Conservation (phyloP, 2,888 invertebrate species). For the Callyntrura guangdongensis region DNA sequence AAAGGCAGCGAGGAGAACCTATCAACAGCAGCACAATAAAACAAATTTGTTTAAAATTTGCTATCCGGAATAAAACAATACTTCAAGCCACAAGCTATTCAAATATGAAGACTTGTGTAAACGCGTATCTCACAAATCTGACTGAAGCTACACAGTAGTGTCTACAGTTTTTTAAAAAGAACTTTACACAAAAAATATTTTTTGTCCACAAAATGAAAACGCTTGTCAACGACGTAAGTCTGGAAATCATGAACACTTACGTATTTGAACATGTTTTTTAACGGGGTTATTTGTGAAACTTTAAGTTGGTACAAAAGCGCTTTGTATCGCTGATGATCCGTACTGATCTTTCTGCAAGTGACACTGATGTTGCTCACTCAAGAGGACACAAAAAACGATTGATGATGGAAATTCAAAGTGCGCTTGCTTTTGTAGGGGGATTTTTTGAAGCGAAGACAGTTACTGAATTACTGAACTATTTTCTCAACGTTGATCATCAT, state of each 20-base stretch:
- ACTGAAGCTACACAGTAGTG: no score
- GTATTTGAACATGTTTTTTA: slow-evolving; percentile 82
- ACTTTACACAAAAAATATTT: neutral
- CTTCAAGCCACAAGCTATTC: no score
- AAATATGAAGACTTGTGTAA: no score
- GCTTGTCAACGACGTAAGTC: neutral
- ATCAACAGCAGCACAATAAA: slow-evolving; percentile 53
- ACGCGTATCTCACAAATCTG: no score
- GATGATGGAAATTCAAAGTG: slow-evolving; percentile 74
- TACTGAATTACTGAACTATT: slow-evolving; percentile 64
- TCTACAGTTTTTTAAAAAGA: no score
- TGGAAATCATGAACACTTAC: slow-evolving; percentile 75
- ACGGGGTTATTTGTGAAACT: neutral
- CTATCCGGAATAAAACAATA: slow-evolving; percentile 1
- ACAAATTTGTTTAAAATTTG: slow-evolving; percentile 34
- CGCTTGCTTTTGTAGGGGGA: slow-evolving; percentile 80
- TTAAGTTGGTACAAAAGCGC: neutral
- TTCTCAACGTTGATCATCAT: slow-evolving; percentile 52
- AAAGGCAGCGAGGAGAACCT: slow-evolving; percentile 80
- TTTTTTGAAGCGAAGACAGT: slow-evolving; percentile 71
- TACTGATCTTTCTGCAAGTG: neutral
- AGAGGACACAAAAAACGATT: slow-evolving; percentile 80
- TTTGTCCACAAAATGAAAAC: neutral
- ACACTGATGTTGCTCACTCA: slow-evolving; percentile 62
- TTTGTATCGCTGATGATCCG: slow-evolving; percentile 2